Evolutionary conservation across 2,888 invertebrate genomes (phyloP).

Genomic region (Rhynchonema sp.): DNA sequence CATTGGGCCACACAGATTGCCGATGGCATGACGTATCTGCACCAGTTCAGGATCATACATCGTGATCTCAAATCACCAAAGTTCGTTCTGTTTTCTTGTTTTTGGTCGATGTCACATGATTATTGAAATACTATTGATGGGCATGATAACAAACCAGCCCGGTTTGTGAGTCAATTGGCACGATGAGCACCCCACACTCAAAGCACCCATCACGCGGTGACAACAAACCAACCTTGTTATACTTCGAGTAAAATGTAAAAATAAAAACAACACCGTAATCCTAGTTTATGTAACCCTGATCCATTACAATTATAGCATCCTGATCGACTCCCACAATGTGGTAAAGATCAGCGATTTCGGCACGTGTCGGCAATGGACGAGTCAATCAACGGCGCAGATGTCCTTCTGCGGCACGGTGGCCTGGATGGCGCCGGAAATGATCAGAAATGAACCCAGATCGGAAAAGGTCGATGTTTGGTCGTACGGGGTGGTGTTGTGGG

Average conservation of each 20-base stretch:
- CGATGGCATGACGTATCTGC: constrained; percentile 84
- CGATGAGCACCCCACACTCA: too few species aligned
- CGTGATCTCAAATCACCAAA: constrained; percentile 96
- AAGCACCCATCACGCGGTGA: too few species aligned
- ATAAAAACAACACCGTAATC: too few species aligned
- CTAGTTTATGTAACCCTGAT: too few species aligned
- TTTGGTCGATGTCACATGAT: too few species aligned
- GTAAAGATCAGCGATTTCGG: constrained; percentile 96
- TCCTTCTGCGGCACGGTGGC: constrained; percentile 93
- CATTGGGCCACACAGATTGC: constrained; percentile 90
- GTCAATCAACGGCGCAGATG: constrained; percentile 81
- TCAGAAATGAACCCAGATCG: constrained; percentile 82
- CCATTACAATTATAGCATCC: constrained; percentile 29
- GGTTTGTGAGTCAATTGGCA: too few species aligned
- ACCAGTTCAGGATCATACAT: constrained; percentile 86
- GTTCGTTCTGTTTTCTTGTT: constrained; percentile 42
- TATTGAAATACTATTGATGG: too few species aligned
- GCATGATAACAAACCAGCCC: too few species aligned
- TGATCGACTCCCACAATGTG: constrained; percentile 32
- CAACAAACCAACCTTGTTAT: too few species aligned
- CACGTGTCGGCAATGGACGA: constrained; percentile 64
- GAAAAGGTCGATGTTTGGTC: constrained; percentile 96
- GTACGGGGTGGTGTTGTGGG: constrained; percentile 93
- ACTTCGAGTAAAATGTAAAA: too few species aligned
- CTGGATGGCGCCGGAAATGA: constrained; percentile 99